phyloP scores from a whole-genome alignment of 2,888 invertebrate genomes.

The Bhutanitis thaidina region DNA sequence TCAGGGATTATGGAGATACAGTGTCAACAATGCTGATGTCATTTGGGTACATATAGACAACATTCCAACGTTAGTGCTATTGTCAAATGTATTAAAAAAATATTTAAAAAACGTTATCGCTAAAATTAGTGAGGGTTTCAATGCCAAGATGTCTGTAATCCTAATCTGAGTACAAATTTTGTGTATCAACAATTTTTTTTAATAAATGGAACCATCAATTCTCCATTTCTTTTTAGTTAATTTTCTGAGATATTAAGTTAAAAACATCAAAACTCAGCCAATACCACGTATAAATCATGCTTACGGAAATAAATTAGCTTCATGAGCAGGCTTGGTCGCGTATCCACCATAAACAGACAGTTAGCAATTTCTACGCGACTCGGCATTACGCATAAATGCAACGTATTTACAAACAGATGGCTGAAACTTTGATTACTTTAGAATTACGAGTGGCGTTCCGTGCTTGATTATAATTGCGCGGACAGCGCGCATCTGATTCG shows the following conservation, averaged over 20 bases:
- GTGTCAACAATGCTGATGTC: slow-evolving; percentile 65
- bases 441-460: slow-evolving; percentile 70
- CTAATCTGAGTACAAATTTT: too few relatives aligned
- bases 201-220: too few relatives aligned
- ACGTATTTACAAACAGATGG: slow-evolving; percentile 56
- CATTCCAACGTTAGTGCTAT: slow-evolving; percentile 10
- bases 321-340: slow-evolving; percentile 1
- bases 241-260: too few relatives aligned
- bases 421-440: slow-evolving; percentile 71
- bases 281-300: background rate
- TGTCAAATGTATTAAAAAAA: slow-evolving; percentile 7
- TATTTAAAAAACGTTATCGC: too few relatives aligned
- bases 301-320: slow-evolving; percentile 1
- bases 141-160: too few relatives aligned
- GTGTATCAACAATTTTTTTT: too few relatives aligned
- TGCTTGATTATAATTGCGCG: slow-evolving; percentile 76
- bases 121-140: too few relatives aligned
- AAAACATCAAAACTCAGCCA: too few relatives aligned
- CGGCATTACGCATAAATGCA: slow-evolving; percentile 21
- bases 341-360: slow-evolving; percentile 33
- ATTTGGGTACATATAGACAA: slow-evolving; percentile 14
- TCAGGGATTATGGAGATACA: slow-evolving; percentile 71
- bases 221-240: too few relatives aligned
- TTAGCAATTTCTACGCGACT: slow-evolving; percentile 33
- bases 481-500: slow-evolving; percentile 73